A percentile compares a stretch with the other conserved stretches of the same genome.
Evolutionary conservation across 2,113 vertebrate genomes (phyloP).

Genomic region (Psittacula cyanocephala): DNA sequence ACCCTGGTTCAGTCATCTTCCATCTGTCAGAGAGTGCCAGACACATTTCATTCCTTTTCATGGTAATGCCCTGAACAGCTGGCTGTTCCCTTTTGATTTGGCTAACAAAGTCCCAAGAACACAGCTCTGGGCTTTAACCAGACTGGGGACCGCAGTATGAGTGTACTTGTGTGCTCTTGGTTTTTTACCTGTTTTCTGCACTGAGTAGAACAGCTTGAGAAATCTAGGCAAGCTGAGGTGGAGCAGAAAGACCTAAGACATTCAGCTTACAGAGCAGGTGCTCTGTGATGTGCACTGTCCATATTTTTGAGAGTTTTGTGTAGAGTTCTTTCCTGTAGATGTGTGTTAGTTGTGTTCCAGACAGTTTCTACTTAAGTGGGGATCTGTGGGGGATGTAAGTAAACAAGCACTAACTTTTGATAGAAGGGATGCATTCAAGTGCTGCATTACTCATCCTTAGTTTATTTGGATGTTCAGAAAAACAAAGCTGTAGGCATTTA

Average conservation of each 20-base stretch:
- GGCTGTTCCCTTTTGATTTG: not conserved
- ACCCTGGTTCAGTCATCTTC: not conserved
- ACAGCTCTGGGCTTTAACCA: not conserved
- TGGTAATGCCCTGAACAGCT: not conserved
- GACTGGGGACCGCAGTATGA: not conserved
- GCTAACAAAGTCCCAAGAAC: not conserved
- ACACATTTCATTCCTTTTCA: not conserved
- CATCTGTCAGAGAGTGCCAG: not conserved
- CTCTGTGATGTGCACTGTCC: not conserved
- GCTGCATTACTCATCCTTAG: not conserved
- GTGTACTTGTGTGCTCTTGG: fast-evolving
- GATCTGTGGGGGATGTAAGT: not conserved
- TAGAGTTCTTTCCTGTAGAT: not conserved
- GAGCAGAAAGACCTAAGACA: not conserved
- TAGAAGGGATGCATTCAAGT: not conserved
- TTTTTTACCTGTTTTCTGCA: not conserved
- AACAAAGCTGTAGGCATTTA: not conserved
- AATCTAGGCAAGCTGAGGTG: not conserved
- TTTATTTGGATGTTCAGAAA: not conserved
- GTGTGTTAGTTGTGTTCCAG: not conserved
- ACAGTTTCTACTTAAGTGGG: not conserved
- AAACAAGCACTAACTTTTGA: not conserved
- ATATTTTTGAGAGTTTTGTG: not conserved
- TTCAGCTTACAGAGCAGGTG: not conserved
- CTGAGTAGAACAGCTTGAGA: not conserved